Evolutionary conservation across 2,113 vertebrate genomes (phyloP).

Genomic region (Origma solitaria): DNA sequence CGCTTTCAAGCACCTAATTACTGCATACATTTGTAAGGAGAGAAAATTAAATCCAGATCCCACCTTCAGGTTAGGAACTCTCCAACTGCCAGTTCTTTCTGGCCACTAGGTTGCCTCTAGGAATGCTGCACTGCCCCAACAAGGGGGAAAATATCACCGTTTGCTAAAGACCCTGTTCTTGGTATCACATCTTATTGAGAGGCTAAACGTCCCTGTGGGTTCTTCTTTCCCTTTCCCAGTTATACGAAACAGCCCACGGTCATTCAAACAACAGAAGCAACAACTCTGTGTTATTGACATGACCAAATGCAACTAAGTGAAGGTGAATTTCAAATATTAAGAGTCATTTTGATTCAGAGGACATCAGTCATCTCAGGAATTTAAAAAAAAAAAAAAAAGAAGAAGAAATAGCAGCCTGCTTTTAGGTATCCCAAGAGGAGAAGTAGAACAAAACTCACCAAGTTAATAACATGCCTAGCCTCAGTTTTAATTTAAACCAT

Average conservation of each 20-base stretch:
- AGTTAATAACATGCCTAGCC: background rate
- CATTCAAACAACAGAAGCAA: background rate
- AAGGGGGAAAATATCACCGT: background rate
- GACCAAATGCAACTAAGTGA: background rate
- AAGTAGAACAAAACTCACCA: conserved; percentile 29
- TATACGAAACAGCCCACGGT: background rate
- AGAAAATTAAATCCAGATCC: conserved; percentile 51
- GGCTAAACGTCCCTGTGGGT: background rate
- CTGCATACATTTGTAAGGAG: background rate
- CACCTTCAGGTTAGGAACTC: background rate
- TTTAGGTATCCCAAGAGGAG: conserved; percentile 9
- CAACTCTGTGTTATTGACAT: background rate
- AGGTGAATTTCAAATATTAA: background rate
- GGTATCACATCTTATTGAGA: background rate
- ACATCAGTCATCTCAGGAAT: background rate
- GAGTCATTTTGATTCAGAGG: background rate
- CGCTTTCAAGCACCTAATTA: background rate
- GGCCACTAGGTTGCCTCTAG: background rate
- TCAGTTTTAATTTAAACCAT: conserved; percentile 52
- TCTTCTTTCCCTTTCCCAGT: background rate
- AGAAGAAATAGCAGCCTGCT: background rate
- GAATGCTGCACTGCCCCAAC: background rate
- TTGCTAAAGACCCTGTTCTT: background rate
- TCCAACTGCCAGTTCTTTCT: background rate
- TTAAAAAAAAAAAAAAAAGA: background rate